Evolutionary conservation across 2,113 vertebrate species (phyloP).

Genomic region (Alexandromys fortis): DNA sequence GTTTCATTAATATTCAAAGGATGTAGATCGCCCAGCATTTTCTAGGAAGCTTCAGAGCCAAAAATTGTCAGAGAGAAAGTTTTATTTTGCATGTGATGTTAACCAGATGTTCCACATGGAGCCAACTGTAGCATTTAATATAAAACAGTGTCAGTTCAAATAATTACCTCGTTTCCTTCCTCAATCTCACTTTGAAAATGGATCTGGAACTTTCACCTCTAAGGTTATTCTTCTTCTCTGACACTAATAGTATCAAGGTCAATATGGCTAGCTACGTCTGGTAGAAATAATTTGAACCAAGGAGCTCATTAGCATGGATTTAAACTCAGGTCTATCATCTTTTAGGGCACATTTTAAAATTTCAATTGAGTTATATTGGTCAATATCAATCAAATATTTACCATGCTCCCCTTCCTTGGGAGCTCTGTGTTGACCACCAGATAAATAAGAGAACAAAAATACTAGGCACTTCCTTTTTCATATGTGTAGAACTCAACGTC

Average conservation of each 20-base stretch:
- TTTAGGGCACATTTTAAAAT: background rate
- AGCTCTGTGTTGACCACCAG: background rate
- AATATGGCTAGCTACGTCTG: background rate
- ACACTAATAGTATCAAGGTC: background rate
- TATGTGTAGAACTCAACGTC: background rate
- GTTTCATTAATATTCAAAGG: constrained; percentile 84
- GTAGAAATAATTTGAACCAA: constrained; percentile 4
- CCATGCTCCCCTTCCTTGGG: background rate
- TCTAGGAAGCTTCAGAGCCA: constrained; percentile 51
- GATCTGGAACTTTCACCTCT: background rate
- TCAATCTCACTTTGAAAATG: constrained; percentile 40
- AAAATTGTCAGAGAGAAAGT: constrained; percentile 67
- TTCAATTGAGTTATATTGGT: constrained; percentile 4
- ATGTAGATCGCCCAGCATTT: constrained; percentile 79
- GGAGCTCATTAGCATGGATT: background rate
- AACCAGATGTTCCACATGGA: constrained; percentile 62
- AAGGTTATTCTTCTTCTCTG: background rate
- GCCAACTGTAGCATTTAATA: constrained; percentile 65
- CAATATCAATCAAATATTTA: background rate
- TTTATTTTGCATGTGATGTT: constrained; percentile 63
- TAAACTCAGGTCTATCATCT: background rate
- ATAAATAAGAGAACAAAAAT: background rate
- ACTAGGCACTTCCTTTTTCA: background rate
- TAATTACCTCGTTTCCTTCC: constrained; percentile 36
- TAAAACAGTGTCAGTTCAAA: constrained; percentile 63